Conservation (phyloP, 2,113 vertebrate genomes). For the Oncorhynchus clarkii region DNA sequence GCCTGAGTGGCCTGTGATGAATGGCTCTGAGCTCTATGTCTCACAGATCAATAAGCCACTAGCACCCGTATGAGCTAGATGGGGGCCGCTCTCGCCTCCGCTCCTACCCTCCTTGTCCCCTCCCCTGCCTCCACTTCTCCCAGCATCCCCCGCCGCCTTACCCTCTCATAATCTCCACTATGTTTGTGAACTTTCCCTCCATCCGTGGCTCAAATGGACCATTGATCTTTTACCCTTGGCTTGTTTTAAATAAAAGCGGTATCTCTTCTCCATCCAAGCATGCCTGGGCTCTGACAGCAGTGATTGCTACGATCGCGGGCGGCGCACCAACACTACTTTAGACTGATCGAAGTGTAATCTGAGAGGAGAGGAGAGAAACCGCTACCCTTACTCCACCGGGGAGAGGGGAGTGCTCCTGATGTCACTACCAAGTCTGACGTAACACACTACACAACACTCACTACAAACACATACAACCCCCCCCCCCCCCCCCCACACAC, state of each 20-base stretch:
- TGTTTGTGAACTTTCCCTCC: slow-evolving; percentile 69
- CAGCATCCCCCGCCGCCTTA: no score
- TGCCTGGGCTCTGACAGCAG: slow-evolving; percentile 53
- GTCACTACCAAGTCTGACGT: slow-evolving; percentile 39
- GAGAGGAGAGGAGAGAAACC: slow-evolving; percentile 42
- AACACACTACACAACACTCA: not conserved
- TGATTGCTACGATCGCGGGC: slow-evolving; percentile 48
- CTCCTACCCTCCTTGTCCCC: slow-evolving; percentile 18
- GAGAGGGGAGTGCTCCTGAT: slow-evolving; percentile 21
- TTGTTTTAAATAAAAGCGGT: slow-evolving; percentile 69
- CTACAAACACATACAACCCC: slow-evolving; percentile 19
- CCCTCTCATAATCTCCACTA: slow-evolving; percentile 55
- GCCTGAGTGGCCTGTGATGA: slow-evolving; percentile 76
- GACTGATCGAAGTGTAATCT: slow-evolving; percentile 69
- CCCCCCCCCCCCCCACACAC: slow-evolving; percentile 5
- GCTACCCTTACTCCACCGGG: slow-evolving; percentile 13
- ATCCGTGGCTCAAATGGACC: slow-evolving; percentile 55
- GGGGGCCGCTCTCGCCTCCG: slow-evolving; percentile 20
- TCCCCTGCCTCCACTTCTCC: no score
- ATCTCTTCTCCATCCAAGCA: slow-evolving; percentile 54
- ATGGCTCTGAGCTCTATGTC: slow-evolving; percentile 68
- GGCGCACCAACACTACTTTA: slow-evolving; percentile 60
- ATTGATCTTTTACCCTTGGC: slow-evolving; percentile 65
- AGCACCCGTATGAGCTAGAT: slow-evolving; percentile 26
- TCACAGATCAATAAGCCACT: slow-evolving; percentile 76